Evolutionary conservation across 2,113 vertebrate genomes (phyloP).

Genomic region (Xyrauchen texanus): DNA sequence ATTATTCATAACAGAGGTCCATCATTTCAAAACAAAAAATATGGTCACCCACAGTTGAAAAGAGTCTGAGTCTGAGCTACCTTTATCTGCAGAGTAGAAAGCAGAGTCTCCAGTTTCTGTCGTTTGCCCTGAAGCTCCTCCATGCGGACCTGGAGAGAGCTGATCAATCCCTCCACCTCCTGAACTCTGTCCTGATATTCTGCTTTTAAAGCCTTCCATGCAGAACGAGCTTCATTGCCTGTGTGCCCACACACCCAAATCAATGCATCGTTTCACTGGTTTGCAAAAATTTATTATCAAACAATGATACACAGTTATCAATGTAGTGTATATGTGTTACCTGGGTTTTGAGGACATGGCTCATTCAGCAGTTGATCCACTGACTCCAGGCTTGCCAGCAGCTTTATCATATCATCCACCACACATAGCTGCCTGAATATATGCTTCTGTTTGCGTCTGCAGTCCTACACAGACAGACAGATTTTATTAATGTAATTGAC

Average conservation of each 20-base stretch:
- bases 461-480: slow-evolving; percentile 60
- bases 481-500: too few species aligned
- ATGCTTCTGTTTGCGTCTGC: slow-evolving; percentile 71
- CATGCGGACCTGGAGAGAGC: slow-evolving; percentile 52
- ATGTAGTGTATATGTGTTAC: slow-evolving; percentile 47
- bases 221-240: slow-evolving; percentile 57
- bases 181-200: slow-evolving; percentile 52
- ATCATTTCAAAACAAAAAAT: too few species aligned
- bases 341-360: slow-evolving; percentile 55
- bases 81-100: slow-evolving; percentile 56
- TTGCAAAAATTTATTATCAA: too few species aligned
- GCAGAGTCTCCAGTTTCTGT: slow-evolving; percentile 57
- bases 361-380: slow-evolving; percentile 61
- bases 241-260: not conserved
- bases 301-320: too few species aligned
- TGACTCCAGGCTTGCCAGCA: slow-evolving; percentile 65
- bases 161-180: slow-evolving; percentile 62
- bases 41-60: too few species aligned
- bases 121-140: slow-evolving; percentile 57
- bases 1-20: too few species aligned
- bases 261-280: not conserved
- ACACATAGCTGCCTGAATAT: slow-evolving; percentile 70
- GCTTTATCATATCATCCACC: slow-evolving; percentile 68
- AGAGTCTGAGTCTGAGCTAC: slow-evolving; percentile 46
- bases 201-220: slow-evolving; percentile 72